Percentiles rank a stretch among this genome's conserved stretches.
These are phyloP conservation scores for Eristalinus sepulchralis DNA, from an alignment of 2,888 invertebrate genomes.

Conservation along the genomic window DNA sequence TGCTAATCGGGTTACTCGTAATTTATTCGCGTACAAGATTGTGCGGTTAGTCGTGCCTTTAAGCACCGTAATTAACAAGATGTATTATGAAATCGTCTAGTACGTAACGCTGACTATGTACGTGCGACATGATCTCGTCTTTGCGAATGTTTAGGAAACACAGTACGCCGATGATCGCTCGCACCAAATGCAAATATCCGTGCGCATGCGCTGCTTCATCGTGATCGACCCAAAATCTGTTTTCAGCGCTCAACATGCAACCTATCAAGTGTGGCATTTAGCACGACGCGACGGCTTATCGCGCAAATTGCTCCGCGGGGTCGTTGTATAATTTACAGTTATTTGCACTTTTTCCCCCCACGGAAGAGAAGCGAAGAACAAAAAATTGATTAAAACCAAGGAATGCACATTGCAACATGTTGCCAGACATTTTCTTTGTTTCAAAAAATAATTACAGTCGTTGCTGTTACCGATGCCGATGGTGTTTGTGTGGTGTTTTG, in stretches of 20 bases:
- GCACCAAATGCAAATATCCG: conserved; percentile 48
- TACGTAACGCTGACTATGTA: conserved; percentile 41
- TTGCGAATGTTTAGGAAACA: conserved; percentile 3
- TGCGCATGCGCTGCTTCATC: conserved; percentile 30
- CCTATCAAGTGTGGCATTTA: conserved; percentile 67
- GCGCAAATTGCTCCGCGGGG: conserved; percentile 25
- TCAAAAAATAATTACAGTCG: conserved; percentile 27
- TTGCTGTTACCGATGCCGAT: neutral
- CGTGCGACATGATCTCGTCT: conserved; percentile 23
- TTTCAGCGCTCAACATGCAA: conserved; percentile 24
- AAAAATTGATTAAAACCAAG: conserved; percentile 23
- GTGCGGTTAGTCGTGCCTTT: conserved; percentile 61
- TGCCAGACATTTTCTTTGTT: conserved; percentile 30
- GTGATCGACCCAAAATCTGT: conserved; percentile 45
- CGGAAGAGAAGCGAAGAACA: neutral
- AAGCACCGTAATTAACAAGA: conserved; percentile 69
- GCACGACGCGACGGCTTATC: conserved; percentile 43
- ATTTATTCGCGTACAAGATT: conserved; percentile 63
- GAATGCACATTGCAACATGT: conserved; percentile 43
- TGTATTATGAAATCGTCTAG: conserved; percentile 63
- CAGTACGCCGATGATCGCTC: neutral
- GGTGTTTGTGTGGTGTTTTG: neutral
- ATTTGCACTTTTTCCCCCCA: neutral
- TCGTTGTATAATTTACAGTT: conserved; percentile 27
- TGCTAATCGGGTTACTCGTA: conserved; percentile 26